A percentile compares a stretch with the other conserved stretches of the same genome.
Conservation (phyloP, 2,797 vertebrate species). For the Rousettus madagascariensis region DNA sequence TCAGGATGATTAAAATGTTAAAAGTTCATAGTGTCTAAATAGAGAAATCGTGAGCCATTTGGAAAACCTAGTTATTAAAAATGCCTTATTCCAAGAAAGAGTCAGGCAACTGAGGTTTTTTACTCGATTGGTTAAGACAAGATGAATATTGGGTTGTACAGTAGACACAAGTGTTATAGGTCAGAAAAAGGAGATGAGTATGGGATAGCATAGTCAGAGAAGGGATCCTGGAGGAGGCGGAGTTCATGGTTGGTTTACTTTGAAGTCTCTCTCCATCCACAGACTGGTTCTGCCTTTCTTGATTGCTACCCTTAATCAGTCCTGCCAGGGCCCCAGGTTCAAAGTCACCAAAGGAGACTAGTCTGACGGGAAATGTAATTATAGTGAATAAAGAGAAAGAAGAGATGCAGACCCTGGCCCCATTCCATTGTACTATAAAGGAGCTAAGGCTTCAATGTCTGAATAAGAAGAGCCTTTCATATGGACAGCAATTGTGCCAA, state of each 20-base stretch:
- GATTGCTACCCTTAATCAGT: neutral
- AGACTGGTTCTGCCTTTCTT: neutral
- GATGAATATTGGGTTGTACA: neutral
- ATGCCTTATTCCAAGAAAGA: slow-evolving; percentile 27
- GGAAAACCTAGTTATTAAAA: slow-evolving; percentile 21
- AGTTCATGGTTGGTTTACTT: neutral
- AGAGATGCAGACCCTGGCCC: neutral
- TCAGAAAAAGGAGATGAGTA: neutral
- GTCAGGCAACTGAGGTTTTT: neutral
- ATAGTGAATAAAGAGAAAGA: slow-evolving; percentile 1
- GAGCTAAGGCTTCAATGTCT: neutral
- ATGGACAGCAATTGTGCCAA: neutral
- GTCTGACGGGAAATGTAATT: neutral
- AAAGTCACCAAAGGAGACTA: slow-evolving; percentile 12
- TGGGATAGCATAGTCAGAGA: neutral
- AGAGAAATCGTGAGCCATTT: slow-evolving; percentile 14
- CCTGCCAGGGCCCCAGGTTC: neutral
- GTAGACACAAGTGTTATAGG: neutral
- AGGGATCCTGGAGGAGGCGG: neutral
- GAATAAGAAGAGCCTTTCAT: neutral
- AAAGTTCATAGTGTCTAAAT: neutral
- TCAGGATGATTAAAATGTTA: slow-evolving; percentile 40
- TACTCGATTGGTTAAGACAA: neutral
- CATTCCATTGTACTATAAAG: neutral
- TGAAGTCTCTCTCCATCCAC: neutral